Percentiles rank a stretch among this genome's conserved stretches.
Conservation (phyloP, 2,888 invertebrate species). For the Drosophila tanythrix region DNA sequence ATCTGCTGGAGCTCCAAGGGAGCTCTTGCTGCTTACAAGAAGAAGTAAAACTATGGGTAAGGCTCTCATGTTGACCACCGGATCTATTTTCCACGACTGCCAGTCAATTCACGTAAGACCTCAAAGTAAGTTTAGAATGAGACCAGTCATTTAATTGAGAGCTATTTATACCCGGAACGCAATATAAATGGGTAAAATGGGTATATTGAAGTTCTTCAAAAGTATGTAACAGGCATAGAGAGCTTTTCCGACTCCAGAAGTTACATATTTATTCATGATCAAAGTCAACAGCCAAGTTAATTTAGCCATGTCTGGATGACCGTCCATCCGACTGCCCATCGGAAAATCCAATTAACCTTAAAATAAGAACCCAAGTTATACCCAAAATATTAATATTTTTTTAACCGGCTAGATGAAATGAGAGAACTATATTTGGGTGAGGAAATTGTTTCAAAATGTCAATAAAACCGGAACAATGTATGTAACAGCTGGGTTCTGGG, state of each 20-base stretch:
- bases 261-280: neutral
- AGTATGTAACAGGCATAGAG: neutral
- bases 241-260: neutral
- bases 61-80: constrained; percentile 37
- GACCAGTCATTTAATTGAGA: constrained; percentile 17
- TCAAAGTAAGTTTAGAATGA: neutral
- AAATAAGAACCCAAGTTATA: neutral
- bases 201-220: neutral
- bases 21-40: constrained; percentile 6
- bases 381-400: neutral
- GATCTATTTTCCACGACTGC: constrained; percentile 22
- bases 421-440: neutral
- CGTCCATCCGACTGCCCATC: neutral
- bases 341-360: neutral
- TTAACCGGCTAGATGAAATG: neutral
- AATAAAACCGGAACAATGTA: neutral
- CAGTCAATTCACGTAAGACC: neutral
- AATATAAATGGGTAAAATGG: neutral
- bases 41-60: constrained; percentile 9
- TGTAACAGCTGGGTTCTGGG: neutral
- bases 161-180: neutral
- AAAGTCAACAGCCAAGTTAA: neutral
- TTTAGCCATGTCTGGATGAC: neutral
- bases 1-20: constrained; percentile 17
- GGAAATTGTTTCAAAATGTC: neutral